These are phyloP conservation scores for Aporophyla nigra DNA, from an alignment of 2,888 invertebrate species.

Conservation along the genomic window DNA sequence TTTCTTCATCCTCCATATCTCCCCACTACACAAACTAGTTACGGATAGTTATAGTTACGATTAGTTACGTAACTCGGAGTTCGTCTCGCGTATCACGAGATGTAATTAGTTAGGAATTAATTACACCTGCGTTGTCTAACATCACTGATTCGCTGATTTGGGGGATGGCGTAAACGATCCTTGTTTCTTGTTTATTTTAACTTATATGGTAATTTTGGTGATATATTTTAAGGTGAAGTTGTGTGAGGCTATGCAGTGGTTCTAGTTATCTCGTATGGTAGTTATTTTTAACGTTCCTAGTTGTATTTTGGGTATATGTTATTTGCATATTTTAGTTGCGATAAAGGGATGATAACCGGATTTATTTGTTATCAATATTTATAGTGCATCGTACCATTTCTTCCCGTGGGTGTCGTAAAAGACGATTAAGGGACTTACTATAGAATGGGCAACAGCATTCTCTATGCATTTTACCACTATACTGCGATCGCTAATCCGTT, in stretches of 20 bases:
- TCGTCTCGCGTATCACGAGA: conserved; percentile 78
- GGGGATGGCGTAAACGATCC: conserved; percentile 47
- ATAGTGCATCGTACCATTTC: too few species aligned
- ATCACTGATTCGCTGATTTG: conserved; percentile 64
- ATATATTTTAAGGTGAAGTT: conserved; percentile 9
- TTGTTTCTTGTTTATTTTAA: conserved; percentile 49
- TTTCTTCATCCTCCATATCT: conserved; percentile 11
- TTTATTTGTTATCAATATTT: background rate
- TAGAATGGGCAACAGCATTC: too few species aligned
- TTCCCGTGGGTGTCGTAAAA: too few species aligned
- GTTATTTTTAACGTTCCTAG: too few species aligned
- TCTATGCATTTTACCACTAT: too few species aligned
- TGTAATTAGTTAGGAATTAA: conserved; percentile 86
- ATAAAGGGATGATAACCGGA: background rate
- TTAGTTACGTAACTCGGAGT: conserved; percentile 67
- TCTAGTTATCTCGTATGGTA: background rate
- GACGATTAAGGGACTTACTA: too few species aligned
- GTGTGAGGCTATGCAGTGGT: too few species aligned
- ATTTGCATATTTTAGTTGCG: too few species aligned
- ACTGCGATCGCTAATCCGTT: too few species aligned
- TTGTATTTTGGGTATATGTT: too few species aligned
- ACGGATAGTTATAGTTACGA: conserved; percentile 63
- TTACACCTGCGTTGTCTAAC: conserved; percentile 81
- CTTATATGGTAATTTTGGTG: conserved; percentile 35
- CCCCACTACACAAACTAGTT: conserved; percentile 63